A percentile compares a stretch with the other conserved stretches of the same genome.
Conservation (phyloP, 64 coral and sea anemone genomes). For the Montipora capricornis region DNA sequence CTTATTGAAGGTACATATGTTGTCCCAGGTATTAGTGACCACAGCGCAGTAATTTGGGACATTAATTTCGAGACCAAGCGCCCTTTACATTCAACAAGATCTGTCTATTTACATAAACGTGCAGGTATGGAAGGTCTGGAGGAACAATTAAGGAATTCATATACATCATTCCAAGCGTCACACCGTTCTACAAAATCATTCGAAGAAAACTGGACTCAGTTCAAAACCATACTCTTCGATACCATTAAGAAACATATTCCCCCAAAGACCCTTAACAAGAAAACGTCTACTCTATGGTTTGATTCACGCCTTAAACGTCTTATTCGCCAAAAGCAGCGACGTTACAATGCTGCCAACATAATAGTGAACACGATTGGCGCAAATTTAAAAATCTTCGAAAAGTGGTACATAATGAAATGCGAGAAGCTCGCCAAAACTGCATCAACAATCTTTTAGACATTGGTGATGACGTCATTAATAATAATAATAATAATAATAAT, state of each 20-base stretch:
- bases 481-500: too few relatives aligned
- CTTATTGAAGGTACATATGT: conserved; percentile 50
- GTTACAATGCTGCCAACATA: conserved; percentile 66
- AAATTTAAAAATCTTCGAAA: conserved; percentile 65
- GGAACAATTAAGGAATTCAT: conserved; percentile 28
- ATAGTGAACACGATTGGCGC: conserved; percentile 67
- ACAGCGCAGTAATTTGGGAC: conserved; percentile 65
- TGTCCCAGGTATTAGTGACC: conserved; percentile 82
- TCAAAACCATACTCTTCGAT: conserved; percentile 46
- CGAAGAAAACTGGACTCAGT: conserved; percentile 62
- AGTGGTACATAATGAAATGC: conserved; percentile 58
- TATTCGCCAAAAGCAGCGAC: conserved; percentile 75
- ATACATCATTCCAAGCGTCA: conserved; percentile 48
- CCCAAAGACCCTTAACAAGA: conserved; percentile 47
- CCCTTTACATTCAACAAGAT: conserved; percentile 3
- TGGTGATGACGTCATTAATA: not conserved
- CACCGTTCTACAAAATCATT: conserved; percentile 60
- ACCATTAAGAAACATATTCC: conserved; percentile 58
- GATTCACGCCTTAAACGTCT: not conserved
- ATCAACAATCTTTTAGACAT: conserved; percentile 43
- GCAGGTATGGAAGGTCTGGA: conserved; percentile 47
- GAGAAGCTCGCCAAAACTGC: conserved; percentile 43
- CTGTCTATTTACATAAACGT: conserved; percentile 49
- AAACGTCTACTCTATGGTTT: too few relatives aligned
- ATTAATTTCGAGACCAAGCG: conserved; percentile 45